Conservation (phyloP, 2,797 vertebrate genomes). For the Enteromius anoplus region DNA sequence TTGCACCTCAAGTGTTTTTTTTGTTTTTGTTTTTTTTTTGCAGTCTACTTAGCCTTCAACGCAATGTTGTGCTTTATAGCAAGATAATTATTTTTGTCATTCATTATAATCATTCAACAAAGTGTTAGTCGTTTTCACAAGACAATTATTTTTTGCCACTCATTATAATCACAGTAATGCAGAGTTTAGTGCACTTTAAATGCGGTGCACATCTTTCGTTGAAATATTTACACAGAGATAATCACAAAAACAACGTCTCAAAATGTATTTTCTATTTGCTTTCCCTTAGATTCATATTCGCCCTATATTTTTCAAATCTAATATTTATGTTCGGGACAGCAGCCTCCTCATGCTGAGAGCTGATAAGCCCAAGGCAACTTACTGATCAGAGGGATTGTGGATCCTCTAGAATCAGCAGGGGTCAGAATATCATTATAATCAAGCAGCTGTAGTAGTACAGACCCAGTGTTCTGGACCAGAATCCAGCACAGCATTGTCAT, state of each 20-base stretch:
- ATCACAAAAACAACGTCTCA: background rate
- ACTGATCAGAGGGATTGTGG: conserved; percentile 56
- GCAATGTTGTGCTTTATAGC: conserved; percentile 7
- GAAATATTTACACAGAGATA: background rate
- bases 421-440: conserved; percentile 63
- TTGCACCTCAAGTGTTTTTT: conserved; percentile 24
- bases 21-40: background rate
- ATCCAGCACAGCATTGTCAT: conserved; percentile 44
- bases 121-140: conserved; percentile 22
- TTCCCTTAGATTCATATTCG: conserved; percentile 36
- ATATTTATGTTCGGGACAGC: conserved; percentile 57
- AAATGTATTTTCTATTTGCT: conserved; percentile 28
- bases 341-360: conserved; percentile 45
- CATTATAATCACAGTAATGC: background rate
- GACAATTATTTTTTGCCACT: conserved; percentile 16
- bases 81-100: conserved; percentile 38
- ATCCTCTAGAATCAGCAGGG: conserved; percentile 60
- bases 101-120: conserved; percentile 30
- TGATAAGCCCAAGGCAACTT: conserved; percentile 54
- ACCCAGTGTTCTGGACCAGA: conserved; percentile 30
- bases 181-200: conserved; percentile 9
- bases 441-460: conserved; percentile 51
- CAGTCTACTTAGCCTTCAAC: conserved; percentile 21
- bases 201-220: background rate
- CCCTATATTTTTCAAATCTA: conserved; percentile 54